phyloP scores from a whole-genome alignment of 2,113 vertebrate species.

The Myrmophylax atrothorax region DNA sequence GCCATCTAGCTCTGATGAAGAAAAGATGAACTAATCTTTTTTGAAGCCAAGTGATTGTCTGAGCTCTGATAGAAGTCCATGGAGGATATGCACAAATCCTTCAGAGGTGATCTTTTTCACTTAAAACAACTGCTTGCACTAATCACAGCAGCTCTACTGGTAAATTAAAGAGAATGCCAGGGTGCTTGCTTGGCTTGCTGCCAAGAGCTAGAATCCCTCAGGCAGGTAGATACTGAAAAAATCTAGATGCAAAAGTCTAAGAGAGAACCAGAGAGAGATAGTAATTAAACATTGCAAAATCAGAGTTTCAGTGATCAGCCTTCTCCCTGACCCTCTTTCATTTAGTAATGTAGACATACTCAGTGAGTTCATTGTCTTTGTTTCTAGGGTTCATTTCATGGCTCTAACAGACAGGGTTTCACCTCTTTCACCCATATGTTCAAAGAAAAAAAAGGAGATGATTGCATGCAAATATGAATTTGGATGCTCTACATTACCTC shows the following conservation, averaged over 20 bases:
- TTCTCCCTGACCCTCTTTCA: background rate
- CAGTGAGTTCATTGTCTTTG: background rate
- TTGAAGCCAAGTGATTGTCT: background rate
- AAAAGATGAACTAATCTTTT: background rate
- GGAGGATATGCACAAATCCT: background rate
- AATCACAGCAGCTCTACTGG: background rate
- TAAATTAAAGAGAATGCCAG: background rate
- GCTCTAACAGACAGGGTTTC: background rate
- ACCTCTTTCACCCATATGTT: background rate
- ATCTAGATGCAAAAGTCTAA: background rate
- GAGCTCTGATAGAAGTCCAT: background rate
- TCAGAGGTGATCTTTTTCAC: background rate
- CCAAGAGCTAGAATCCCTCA: background rate
- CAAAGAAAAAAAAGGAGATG: background rate
- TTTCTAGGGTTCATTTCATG: background rate
- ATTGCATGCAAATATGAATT: background rate
- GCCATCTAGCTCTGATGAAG: background rate
- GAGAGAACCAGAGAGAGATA: background rate
- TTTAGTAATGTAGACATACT: background rate
- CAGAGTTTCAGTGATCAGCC: background rate
- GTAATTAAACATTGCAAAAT: background rate
- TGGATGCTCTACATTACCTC: background rate
- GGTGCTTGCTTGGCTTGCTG: background rate
- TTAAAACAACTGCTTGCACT: background rate
- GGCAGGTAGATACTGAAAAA: background rate